phyloP scores from a whole-genome alignment of 2,797 vertebrate species.

The Rhinella marina region DNA sequence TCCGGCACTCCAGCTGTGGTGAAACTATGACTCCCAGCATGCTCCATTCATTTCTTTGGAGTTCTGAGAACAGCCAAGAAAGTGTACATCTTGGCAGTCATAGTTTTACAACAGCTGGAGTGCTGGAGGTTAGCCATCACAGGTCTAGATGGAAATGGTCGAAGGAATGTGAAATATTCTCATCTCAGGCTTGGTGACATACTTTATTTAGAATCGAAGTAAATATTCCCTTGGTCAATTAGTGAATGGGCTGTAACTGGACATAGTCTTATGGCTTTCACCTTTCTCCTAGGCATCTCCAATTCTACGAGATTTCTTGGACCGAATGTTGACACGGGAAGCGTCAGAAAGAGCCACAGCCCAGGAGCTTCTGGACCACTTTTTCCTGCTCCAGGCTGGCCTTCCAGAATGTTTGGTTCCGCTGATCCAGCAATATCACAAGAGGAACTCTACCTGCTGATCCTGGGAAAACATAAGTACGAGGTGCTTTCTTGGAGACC shows the following conservation, averaged over 20 bases:
- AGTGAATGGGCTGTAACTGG: background rate
- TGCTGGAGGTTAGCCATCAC: no score
- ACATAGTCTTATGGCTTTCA: background rate
- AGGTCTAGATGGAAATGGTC: no score
- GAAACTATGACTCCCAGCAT: no score
- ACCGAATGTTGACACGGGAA: conserved; percentile 93
- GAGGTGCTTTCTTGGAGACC: background rate
- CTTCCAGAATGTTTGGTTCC: conserved; percentile 96
- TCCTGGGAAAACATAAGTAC: conserved; percentile 30
- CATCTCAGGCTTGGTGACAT: no score
- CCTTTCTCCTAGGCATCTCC: conserved; percentile 83
- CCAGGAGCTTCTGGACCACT: conserved; percentile 93
- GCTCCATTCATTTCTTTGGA: no score
- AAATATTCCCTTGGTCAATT: background rate
- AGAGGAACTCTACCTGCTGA: conserved; percentile 95
- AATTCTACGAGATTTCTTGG: conserved; percentile 93
- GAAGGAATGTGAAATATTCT: no score
- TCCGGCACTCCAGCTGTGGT: no score
- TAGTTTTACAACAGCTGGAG: no score
- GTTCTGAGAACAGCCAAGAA: no score
- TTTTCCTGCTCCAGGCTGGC: conserved; percentile 94
- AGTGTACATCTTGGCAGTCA: no score
- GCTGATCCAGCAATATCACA: conserved; percentile 94
- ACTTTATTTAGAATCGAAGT: background rate
- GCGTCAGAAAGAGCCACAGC: conserved; percentile 90